Base-by-base conservation (phyloP, 2,888 invertebrate genomes). In the Himalopsyche japonica region DNA sequence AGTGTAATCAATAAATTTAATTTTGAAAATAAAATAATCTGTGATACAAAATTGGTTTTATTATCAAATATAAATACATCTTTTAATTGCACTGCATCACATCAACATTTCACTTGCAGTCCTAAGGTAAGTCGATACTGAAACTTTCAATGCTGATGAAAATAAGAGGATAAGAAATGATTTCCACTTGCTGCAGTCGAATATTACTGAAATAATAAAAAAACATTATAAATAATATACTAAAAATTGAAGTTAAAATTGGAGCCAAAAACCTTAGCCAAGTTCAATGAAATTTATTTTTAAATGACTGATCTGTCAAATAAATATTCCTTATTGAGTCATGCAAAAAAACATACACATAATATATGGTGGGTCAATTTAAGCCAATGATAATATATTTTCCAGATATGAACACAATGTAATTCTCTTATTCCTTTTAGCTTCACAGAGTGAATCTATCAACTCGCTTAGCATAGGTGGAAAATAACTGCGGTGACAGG, bases 161-260 rank as follows among this genome's bases (percentile, higher is more conserved):
- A 88, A 57, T 78, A 88, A 64, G n/a, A 89, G 88, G 20, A 89
- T 88, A 37, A 88, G 81, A 80, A 88, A 87, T 0, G 92, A 91
- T 88, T 90, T 90, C 86, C 88, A 85, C 88, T 90, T 91, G 78
- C 92, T 91, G 87, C 92, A 92, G 87, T 92, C 92, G 88, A 93
- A 94, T 76, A 93, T 88, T 76, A 94, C 94, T 94, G 91, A 85
- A 92, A 91, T 88, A 88, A 89, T 81, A 87, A 87, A 81, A 87
- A 84, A 76, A 64, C 34, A 4, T 57, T 37, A 37, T 34, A 57
- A 48, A 79, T 79, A 47, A 15, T 43, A 20, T n/a, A 70, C 24
- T 64, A 48, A 57, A 49, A 8, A 49, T 10, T 8, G 10, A 37
- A n/a, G n/a, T n/a, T n/a, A n/a, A n/a, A n/a, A n/a, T n/a, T n/a